Base-by-base conservation (phyloP, 2,113 vertebrate genomes). In the Ariopsis seemanni region DNA sequence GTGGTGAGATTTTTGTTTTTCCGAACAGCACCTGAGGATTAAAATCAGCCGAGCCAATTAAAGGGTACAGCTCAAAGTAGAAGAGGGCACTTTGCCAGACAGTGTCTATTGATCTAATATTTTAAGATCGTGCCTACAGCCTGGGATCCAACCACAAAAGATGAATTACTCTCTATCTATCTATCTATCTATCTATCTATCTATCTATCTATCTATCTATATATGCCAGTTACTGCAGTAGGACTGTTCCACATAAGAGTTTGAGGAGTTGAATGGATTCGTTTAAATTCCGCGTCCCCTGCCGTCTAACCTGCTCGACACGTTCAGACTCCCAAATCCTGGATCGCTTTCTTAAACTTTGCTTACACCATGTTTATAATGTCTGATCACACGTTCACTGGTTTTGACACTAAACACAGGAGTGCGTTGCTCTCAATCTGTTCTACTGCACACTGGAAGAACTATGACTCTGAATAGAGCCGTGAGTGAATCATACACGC, bases 111-210 rank as follows among this genome's bases (percentile, higher is more conserved):
- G 71, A 74, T 74, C 42, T 48, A 18, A 74, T 30, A 7, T 34
- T 42, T 15, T 71, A 15, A 34, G 69, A 71, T 71, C 30, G 6
- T 34, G 2, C 67, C 15, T 17, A 34, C 14, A 34, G 67, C 67
- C 12, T 65, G 62, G 2, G 62, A n/a, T 67, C 25, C 15, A 71
- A 71, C 30, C 69, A 34, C 34, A 18, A 34, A 18, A 12, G 15
- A 71, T 22, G 71, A 48, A 74, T 22, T 20, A 9, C 7, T 74
- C 48, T 74, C 42, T 74, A 22, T 50, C 71, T 74, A 22, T 74
- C 71, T 74, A 22, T 74, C 71, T 74, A 22, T 74, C 71, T 74
- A 50, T 74, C 71, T 74, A 74, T 74, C 71, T 74, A 50, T 74
- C 71, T 48, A 50, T 74, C 71, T 15, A 27, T 27, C n/a, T 69